phyloP scores from a whole-genome alignment of 2,113 vertebrate species.

The Callipepla californica region DNA sequence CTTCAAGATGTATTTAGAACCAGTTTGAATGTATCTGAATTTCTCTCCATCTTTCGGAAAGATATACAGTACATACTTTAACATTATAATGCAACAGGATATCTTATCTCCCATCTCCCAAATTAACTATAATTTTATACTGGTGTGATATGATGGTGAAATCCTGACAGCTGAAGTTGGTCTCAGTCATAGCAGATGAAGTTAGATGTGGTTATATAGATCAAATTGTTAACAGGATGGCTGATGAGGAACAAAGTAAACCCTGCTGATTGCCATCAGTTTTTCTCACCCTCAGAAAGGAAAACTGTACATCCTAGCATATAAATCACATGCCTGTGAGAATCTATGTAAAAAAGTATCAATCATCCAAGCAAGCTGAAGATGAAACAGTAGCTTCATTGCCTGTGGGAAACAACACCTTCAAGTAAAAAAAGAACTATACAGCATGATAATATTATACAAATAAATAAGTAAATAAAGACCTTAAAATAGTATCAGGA shows the following conservation, averaged over 20 bases:
- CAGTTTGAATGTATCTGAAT: not conserved
- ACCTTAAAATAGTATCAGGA: not conserved
- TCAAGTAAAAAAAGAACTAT: slow-evolving; percentile 56
- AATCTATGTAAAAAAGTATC: slow-evolving; percentile 69
- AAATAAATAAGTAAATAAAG: slow-evolving; percentile 14
- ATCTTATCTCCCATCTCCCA: not conserved
- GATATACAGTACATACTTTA: not conserved
- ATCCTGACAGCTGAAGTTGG: slow-evolving; percentile 44
- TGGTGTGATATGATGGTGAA: slow-evolving; percentile 60
- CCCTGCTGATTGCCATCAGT: slow-evolving; percentile 5
- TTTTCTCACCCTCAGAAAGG: not conserved
- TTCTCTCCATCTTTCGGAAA: not conserved
- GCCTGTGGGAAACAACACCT: slow-evolving; percentile 64
- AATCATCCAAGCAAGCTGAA: slow-evolving; percentile 64
- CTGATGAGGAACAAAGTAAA: slow-evolving; percentile 43
- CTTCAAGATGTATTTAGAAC: not conserved
- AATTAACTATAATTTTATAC: not conserved
- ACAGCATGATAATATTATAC: slow-evolving; percentile 8
- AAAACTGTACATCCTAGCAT: slow-evolving; percentile 21
- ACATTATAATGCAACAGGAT: not conserved
- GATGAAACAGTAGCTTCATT: slow-evolving; percentile 62
- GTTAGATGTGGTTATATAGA: slow-evolving; percentile 57
- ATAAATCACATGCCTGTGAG: slow-evolving; percentile 65
- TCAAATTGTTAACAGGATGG: slow-evolving; percentile 34
- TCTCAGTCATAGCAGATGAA: slow-evolving; percentile 40